Evolutionary conservation across 2,113 vertebrate species (phyloP).

Genomic region (Crotalus horridus): DNA sequence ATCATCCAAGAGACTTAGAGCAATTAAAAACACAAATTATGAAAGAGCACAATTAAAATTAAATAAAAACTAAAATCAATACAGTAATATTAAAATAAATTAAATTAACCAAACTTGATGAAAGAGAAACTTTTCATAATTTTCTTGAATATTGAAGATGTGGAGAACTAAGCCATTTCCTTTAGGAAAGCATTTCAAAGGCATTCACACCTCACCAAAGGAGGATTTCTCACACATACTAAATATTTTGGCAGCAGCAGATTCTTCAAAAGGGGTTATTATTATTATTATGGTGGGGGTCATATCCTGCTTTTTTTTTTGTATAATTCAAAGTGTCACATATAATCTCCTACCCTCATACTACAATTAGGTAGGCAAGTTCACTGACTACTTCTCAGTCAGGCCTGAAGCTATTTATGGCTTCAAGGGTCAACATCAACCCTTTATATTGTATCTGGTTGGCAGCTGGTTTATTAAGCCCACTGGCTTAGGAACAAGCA

Average conservation of each 20-base stretch:
- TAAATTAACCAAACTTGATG: neutral
- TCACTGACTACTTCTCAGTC: neutral
- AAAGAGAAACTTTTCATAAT: neutral
- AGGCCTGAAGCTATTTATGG: neutral
- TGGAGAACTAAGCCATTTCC: neutral
- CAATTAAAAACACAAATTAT: neutral
- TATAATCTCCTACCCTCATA: neutral
- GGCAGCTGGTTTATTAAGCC: neutral
- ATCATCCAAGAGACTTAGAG: neutral
- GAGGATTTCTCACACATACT: neutral
- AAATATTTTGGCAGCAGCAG: neutral
- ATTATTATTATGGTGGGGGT: neutral
- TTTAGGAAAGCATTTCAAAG: neutral
- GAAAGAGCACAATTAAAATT: neutral
- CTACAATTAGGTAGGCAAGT: neutral
- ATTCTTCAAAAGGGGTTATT: neutral
- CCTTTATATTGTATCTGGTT: neutral
- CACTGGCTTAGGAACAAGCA: neutral
- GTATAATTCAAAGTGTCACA: neutral
- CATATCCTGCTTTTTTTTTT: neutral
- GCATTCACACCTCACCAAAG: neutral
- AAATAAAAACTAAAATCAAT: neutral
- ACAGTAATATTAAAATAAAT: neutral
- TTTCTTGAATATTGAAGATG: neutral
- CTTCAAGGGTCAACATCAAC: neutral